A percentile compares a stretch with the other conserved stretches of the same genome.
These are phyloP conservation scores for Bellardia bayeri DNA, from an alignment of 2,888 invertebrate species.

Conservation along the genomic window DNA sequence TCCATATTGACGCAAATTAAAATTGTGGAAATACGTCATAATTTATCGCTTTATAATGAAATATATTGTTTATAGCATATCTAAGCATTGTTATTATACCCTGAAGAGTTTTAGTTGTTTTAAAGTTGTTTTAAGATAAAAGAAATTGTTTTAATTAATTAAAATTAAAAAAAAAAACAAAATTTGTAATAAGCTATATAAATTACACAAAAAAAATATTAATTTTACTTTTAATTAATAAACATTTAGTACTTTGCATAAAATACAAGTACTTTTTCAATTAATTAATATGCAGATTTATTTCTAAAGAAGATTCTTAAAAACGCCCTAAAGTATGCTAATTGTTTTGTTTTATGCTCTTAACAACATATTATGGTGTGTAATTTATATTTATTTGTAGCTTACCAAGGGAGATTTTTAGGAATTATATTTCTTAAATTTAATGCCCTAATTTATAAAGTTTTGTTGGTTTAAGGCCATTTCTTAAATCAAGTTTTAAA, in stretches of 20 bases:
- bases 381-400: neutral
- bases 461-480: too few relatives aligned
- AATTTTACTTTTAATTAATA: neutral
- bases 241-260: neutral
- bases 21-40: conserved; percentile 53
- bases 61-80: neutral
- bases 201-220: neutral
- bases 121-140: neutral
- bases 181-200: neutral
- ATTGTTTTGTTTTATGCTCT: conserved; percentile 10
- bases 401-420: neutral
- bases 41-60: neutral
- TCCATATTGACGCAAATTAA: conserved; percentile 51
- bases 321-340: conserved; percentile 27
- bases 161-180: neutral
- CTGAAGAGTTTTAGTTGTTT: neutral
- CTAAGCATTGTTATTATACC: neutral
- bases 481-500: too few relatives aligned
- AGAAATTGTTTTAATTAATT: neutral
- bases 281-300: neutral
- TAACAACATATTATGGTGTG: neutral
- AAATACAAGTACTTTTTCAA: neutral
- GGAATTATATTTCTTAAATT: too few relatives aligned
- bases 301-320: neutral
- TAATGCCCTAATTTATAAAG: too few relatives aligned